Percentiles rank a stretch among this genome's conserved stretches.
Evolutionary conservation across 92 coral and sea anemone genomes (phyloP).

Genomic region (Hydrozoanthus gracilis): DNA sequence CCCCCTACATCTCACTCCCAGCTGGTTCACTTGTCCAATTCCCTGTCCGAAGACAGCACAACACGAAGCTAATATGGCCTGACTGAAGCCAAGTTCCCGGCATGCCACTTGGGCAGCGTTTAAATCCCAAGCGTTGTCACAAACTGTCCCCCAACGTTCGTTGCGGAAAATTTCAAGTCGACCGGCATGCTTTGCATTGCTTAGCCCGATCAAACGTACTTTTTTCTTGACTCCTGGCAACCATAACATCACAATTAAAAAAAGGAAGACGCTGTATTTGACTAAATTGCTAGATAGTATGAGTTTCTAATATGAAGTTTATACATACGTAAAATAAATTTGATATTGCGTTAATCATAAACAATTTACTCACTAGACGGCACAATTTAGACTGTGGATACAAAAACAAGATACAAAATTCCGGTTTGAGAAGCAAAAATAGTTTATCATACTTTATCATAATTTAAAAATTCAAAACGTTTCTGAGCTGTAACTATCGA

Average conservation of each 20-base stretch:
- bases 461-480: no score
- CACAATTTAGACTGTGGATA: no score
- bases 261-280: background rate
- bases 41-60: constrained; percentile 10
- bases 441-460: no score
- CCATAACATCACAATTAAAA: background rate
- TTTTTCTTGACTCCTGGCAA: background rate
- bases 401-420: no score
- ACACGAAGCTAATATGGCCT: background rate
- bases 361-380: no score
- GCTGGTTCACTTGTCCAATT: no score
- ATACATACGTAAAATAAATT: no score
- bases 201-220: background rate
- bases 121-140: no score
- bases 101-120: background rate
- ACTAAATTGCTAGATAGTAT: background rate
- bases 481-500: no score
- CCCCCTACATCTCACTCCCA: no score
- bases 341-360: no score
- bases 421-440: no score
- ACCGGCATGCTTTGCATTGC: constrained; percentile 1
- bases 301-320: background rate
- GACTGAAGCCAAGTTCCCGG: constrained; percentile 18
- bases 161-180: constrained; percentile 22
- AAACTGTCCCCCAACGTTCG: background rate